Conservation (phyloP, 2,113 vertebrate species). For the Gnathonemus longibarbis region DNA sequence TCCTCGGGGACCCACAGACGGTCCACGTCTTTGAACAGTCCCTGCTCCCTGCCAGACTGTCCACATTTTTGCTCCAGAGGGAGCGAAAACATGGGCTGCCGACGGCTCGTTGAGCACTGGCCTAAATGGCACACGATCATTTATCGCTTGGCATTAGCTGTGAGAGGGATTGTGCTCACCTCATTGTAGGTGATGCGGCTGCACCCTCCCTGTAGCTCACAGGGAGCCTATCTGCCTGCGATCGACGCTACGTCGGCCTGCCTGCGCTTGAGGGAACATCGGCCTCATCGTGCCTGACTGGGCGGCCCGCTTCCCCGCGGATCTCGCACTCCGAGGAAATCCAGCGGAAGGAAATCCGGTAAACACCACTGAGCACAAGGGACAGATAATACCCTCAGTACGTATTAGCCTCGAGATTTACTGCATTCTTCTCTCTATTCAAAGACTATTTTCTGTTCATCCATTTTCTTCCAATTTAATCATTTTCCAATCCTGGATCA, state of each 20-base stretch:
- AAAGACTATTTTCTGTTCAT: slow-evolving; percentile 12
- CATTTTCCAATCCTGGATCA: slow-evolving; percentile 12
- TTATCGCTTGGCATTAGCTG: not conserved
- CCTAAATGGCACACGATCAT: not conserved
- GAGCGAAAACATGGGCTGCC: not conserved
- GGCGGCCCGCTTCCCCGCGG: slow-evolving; percentile 13
- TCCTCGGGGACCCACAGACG: not conserved
- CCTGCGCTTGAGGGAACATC: not conserved
- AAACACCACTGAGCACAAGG: slow-evolving; percentile 22
- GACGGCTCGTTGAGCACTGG: not conserved
- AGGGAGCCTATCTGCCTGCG: not conserved
- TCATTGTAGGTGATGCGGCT: no score
- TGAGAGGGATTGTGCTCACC: not conserved
- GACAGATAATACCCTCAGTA: slow-evolving; percentile 16
- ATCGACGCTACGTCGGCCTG: not conserved
- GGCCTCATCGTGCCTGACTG: slow-evolving; percentile 5
- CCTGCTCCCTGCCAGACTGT: not conserved
- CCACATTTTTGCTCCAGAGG: not conserved
- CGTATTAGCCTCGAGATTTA: not conserved
- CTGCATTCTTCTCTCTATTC: not conserved
- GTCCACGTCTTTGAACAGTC: not conserved
- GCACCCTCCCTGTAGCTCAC: not conserved
- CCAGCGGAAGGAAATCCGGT: slow-evolving; percentile 25
- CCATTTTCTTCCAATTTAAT: slow-evolving; percentile 17
- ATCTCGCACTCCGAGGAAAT: slow-evolving; percentile 13